phyloP scores from a whole-genome alignment of 2,888 invertebrate genomes.

The Xestia c-nigrum region DNA sequence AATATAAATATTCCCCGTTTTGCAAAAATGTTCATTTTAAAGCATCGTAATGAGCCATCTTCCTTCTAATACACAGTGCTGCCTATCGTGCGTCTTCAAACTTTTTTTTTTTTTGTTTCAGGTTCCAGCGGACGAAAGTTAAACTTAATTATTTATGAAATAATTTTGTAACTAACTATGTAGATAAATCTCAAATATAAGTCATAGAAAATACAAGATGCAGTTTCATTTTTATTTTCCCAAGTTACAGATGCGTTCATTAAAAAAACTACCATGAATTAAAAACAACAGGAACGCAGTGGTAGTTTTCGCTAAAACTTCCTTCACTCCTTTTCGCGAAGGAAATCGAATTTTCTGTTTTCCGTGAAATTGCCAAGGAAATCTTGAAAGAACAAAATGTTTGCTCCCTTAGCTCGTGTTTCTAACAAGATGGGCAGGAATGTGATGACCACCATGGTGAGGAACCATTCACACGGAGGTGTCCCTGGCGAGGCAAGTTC shows the following conservation, averaged over 20 bases:
- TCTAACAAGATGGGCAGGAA: constrained; percentile 85
- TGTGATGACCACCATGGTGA: constrained; percentile 84
- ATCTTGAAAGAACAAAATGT: constrained; percentile 78
- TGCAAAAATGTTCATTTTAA: too few relatives aligned
- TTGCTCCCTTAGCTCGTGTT: constrained; percentile 82
- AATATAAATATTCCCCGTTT: too few relatives aligned
- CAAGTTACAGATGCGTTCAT: constrained; percentile 71
- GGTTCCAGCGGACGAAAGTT: constrained; percentile 37
- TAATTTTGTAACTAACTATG: constrained; percentile 50
- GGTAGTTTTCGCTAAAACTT: constrained; percentile 73
- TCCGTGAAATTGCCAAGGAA: constrained; percentile 55
- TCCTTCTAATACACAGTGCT: too few relatives aligned
- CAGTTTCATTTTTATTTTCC: constrained; percentile 65
- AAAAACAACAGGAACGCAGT: constrained; percentile 72
- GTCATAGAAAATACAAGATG: constrained; percentile 30
- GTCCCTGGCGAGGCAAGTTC: constrained; percentile 88
- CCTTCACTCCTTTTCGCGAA: constrained; percentile 29
- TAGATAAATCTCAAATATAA: constrained; percentile 69
- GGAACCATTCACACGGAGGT: constrained; percentile 86
- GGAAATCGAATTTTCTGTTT: constrained; percentile 71
- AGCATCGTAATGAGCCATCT: too few relatives aligned
- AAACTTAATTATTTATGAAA: constrained; percentile 39
- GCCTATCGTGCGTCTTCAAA: background rate
- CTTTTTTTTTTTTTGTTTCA: constrained; percentile 46
- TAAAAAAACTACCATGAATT: constrained; percentile 66